Evolutionary conservation across 2,797 vertebrate species (phyloP), one percentile per base, ranked within the genome.

Genomic region (Orientallactaga sibirica): DNA sequence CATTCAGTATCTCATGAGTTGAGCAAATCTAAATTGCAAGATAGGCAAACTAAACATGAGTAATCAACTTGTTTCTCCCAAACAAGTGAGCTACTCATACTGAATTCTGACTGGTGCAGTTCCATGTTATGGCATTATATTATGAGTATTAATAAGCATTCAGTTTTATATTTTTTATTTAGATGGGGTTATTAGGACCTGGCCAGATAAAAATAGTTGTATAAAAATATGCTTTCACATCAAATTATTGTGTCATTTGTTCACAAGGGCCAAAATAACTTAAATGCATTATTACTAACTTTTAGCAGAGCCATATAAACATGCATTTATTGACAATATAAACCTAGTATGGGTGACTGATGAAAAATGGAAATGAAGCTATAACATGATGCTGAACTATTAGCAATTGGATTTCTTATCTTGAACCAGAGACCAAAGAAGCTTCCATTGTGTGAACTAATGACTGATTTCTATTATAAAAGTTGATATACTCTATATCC

Each of bases 311-410:
- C 24, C 24, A 25, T 0, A 79, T 75, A 92, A 73, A 19, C 67
- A 20, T 41, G 19, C 8, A 66, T 29, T 84, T 89, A 75, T 22
- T 81, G 41, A 66, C 64, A 27, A 93, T 79, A 80, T 84, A 87
- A 91, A 62, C 5, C 8, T n/a, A 84, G 55, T 16, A 5, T 16
- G 68, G 64, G 48, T n/a, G 74, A n/a, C 18, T 71, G 76, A 93
- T 41, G 58, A 94, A 73, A 76, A 77, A 91, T 77, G 85, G 88
- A 90, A 67, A 41, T 81, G 37, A 91, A 94, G 25, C 41, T 77
- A 18, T 64, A 48, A 52, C n/a, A 79, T 62, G 67, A 91, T 81
- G 83, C 29, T 82, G 61, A 92, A 64, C 37, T 66, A 75, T 29
- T 68, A 71, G 24, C 6, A 74, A n/a, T 73, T 16, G 55, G 76